Conservation (phyloP, 2,888 invertebrate species). For the Napeogenes inachia region DNA sequence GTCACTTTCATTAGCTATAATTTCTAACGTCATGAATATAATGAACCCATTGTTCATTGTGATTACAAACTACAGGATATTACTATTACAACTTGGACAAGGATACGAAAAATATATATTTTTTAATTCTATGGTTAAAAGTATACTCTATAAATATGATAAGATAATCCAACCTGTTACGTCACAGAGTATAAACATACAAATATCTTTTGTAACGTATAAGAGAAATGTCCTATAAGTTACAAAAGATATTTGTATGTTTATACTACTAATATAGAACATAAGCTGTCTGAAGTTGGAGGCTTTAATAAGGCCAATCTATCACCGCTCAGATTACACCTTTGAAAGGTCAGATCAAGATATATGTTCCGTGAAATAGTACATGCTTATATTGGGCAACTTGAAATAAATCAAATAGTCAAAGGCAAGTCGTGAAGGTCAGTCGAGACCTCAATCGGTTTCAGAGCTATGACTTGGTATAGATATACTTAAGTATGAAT, state of each 20-base stretch:
- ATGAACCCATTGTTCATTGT: neutral
- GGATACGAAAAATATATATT: too few species aligned
- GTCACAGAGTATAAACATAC: too few species aligned
- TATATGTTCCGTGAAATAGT: slow-evolving; percentile 30
- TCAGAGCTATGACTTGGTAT: neutral
- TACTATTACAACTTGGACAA: too few species aligned
- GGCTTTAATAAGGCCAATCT: slow-evolving; percentile 33
- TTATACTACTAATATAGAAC: neutral
- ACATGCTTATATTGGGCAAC: slow-evolving; percentile 15
- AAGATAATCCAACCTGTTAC: too few species aligned
- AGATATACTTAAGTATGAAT: neutral
- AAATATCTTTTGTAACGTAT: too few species aligned
- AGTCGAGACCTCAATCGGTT: neutral
- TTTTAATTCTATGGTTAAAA: too few species aligned
- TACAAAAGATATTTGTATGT: neutral
- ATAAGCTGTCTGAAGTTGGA: slow-evolving; percentile 22
- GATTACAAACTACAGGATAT: neutral
- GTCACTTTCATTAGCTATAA: neutral
- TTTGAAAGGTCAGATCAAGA: slow-evolving; percentile 36
- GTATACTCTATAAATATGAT: too few species aligned
- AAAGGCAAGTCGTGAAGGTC: neutral
- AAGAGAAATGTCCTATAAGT: neutral
- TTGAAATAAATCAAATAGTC: slow-evolving; percentile 5
- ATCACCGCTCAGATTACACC: slow-evolving; percentile 32
- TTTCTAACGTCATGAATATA: neutral